Percentiles rank a stretch among this genome's conserved stretches.
Evolutionary conservation across 2,888 invertebrate species (phyloP).

Genomic region (Torymus tubicola): DNA sequence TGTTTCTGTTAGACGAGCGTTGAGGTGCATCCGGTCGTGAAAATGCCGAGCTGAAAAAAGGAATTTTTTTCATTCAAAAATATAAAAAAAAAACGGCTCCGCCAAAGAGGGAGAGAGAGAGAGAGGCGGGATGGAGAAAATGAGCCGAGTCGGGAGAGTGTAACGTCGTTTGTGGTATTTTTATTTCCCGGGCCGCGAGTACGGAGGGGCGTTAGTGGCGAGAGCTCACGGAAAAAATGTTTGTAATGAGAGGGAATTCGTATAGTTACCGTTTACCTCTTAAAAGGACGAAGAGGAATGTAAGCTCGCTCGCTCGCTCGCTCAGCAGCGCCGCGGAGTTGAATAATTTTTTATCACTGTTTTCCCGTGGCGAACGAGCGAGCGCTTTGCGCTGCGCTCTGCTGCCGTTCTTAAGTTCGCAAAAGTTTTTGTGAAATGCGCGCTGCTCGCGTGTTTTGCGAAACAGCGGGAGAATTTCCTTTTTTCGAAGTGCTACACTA

Average conservation of each 20-base stretch:
- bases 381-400: neutral
- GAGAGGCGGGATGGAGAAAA: conserved; percentile 8
- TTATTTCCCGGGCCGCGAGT: conserved; percentile 35
- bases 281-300: conserved; percentile 29
- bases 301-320: conserved; percentile 19
- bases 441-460: neutral
- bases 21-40: conserved; percentile 53
- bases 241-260: conserved; percentile 55
- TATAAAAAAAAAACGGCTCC: neutral
- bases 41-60: conserved; percentile 25
- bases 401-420: conserved; percentile 37
- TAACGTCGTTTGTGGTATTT: conserved; percentile 49
- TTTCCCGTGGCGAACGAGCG: neutral
- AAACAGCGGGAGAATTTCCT: neutral
- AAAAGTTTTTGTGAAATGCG: conserved; percentile 20
- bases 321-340: conserved; percentile 6
- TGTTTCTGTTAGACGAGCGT: conserved; percentile 41
- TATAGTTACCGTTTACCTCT: conserved; percentile 42
- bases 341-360: conserved; percentile 45
- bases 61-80: conserved; percentile 34
- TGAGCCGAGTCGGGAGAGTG: conserved; percentile 1
- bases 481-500: neutral
- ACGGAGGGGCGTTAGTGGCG: neutral
- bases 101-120: neutral
- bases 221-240: conserved; percentile 45